Conservation (phyloP, 2,888 invertebrate genomes). For the Tolmerus cingulatus region DNA sequence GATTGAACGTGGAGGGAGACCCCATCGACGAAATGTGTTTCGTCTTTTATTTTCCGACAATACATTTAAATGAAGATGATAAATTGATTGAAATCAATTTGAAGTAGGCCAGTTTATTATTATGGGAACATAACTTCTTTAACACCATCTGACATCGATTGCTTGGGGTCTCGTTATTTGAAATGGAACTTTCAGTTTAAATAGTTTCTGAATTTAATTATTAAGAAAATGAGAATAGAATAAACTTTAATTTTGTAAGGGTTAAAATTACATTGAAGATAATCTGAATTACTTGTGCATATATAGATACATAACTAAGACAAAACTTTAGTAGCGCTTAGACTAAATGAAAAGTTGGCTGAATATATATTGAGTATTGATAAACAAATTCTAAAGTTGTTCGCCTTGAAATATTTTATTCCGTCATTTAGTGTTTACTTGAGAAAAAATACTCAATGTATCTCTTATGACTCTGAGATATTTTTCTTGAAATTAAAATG, state of each 20-base stretch:
- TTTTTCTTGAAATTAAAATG: neutral
- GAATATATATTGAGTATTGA: neutral
- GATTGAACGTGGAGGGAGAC: neutral
- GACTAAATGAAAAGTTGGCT: neutral
- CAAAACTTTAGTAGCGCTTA: no score
- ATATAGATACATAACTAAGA: no score
- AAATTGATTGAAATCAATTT: neutral
- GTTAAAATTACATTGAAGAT: no score
- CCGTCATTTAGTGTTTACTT: neutral
- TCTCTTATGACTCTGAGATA: neutral
- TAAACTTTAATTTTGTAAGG: no score
- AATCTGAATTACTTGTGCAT: no score
- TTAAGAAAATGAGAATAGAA: no score
- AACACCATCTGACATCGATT: neutral
- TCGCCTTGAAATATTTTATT: neutral
- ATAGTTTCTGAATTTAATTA: no score
- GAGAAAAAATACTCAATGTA: neutral
- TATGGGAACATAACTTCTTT: neutral
- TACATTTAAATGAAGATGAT: neutral
- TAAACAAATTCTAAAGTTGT: neutral
- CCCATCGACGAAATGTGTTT: neutral
- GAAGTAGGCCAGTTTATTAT: neutral
- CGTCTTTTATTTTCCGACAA: neutral
- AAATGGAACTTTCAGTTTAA: neutral
- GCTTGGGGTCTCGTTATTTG: neutral